phyloP scores from a whole-genome alignment of 2,113 vertebrate species.

The Galeopterus variegatus region DNA sequence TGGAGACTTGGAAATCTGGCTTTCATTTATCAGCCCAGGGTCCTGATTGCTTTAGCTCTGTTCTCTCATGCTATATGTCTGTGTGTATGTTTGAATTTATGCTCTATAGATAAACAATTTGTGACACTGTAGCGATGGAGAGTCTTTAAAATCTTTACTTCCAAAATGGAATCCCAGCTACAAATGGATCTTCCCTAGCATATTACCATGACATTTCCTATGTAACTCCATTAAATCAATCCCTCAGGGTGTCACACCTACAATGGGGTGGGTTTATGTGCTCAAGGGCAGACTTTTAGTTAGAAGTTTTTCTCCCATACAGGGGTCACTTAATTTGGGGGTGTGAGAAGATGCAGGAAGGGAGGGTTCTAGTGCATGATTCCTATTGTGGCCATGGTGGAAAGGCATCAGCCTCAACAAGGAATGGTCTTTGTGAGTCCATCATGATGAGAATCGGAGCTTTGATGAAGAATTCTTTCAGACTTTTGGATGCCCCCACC shows the following conservation, averaged over 20 bases:
- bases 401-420: neutral
- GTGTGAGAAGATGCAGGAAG: neutral
- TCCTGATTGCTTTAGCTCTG: slow-evolving; percentile 1
- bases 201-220: neutral
- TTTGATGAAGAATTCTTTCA: neutral
- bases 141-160: slow-evolving; percentile 39
- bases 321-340: neutral
- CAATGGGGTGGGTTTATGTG: neutral
- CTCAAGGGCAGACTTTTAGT: neutral
- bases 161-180: slow-evolving; percentile 22
- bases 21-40: neutral
- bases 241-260: neutral
- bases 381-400: neutral
- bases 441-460: neutral
- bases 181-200: neutral
- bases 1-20: neutral
- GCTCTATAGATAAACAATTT: neutral
- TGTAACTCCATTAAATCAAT: neutral
- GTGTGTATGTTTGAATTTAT: neutral
- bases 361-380: neutral
- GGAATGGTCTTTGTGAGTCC: neutral
- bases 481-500: neutral
- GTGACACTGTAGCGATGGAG: neutral
- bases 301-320: neutral
- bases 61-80: neutral